Percentiles rank a stretch among this genome's conserved stretches.
These are phyloP conservation scores for Cecropterus lyciades DNA, from an alignment of 1,140 invertebrate species.

Conservation along the genomic window DNA sequence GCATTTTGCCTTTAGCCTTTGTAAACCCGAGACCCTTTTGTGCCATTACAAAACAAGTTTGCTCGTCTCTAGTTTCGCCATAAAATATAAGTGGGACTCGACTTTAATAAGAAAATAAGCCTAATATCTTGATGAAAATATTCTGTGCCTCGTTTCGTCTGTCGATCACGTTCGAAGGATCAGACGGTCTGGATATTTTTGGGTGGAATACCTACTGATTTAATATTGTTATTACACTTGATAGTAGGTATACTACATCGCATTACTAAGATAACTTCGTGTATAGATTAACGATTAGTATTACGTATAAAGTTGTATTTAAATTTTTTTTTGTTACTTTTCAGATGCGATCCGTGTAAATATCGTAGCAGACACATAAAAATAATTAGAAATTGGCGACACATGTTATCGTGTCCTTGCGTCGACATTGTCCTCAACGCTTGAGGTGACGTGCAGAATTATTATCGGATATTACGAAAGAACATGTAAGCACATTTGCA, in stretches of 20 bases:
- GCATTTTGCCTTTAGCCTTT: slow-evolving; percentile 45
- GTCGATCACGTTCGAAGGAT: slow-evolving; percentile 3
- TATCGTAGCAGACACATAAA: slow-evolving; percentile 19
- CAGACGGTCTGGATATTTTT: slow-evolving; percentile 8
- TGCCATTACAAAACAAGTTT: slow-evolving; percentile 23
- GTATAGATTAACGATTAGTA: too few relatives aligned
- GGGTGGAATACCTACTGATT: neutral
- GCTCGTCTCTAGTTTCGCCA: slow-evolving; percentile 18
- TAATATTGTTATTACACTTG: neutral
- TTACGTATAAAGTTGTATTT: neutral
- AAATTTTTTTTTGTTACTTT: slow-evolving; percentile 15
- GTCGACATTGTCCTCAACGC: slow-evolving; percentile 18
- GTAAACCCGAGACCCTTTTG: slow-evolving; percentile 35
- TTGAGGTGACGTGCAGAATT: slow-evolving; percentile 4
- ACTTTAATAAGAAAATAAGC: slow-evolving; percentile 25
- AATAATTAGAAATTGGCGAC: slow-evolving; percentile 16
- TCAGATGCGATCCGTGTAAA: slow-evolving; percentile 12
- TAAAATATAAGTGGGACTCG: slow-evolving; percentile 19
- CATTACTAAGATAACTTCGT: too few relatives aligned
- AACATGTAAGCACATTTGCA: slow-evolving; percentile 9
- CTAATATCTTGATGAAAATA: slow-evolving; percentile 17
- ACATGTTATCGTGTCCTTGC: slow-evolving; percentile 17
- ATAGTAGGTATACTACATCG: neutral
- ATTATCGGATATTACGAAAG: slow-evolving; percentile 19
- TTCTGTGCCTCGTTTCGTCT: neutral